Percentiles rank a stretch among this genome's conserved stretches.
These are phyloP conservation scores for Ptychoptera albimana DNA, from an alignment of 2,888 invertebrate genomes.

Conservation along the genomic window DNA sequence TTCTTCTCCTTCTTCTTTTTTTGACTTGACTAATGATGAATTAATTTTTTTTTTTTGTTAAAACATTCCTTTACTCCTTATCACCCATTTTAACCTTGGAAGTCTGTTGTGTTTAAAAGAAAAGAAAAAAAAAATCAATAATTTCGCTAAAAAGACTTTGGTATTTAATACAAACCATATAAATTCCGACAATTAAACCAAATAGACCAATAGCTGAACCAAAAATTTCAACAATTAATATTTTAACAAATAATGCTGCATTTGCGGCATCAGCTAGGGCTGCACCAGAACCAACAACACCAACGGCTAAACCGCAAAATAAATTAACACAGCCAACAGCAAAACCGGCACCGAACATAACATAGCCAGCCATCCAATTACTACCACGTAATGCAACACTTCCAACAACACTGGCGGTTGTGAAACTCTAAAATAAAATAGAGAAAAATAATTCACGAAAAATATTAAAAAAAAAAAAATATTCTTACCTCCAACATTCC, in stretches of 20 bases:
- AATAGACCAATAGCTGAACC: slow-evolving; percentile 98
- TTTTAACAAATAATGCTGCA: slow-evolving; percentile 89
- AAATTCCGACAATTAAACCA: slow-evolving; percentile 95
- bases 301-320: slow-evolving; percentile 83
- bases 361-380: slow-evolving; percentile 77
- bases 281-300: slow-evolving; percentile 97
- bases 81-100: slow-evolving; percentile 67
- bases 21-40: too few species aligned
- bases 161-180: slow-evolving; percentile 38
- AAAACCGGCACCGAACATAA: slow-evolving; percentile 92
- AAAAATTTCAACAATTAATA: slow-evolving; percentile 97
- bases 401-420: slow-evolving; percentile 29
- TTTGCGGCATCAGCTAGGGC: slow-evolving; percentile 97
- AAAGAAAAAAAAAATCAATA: background rate
- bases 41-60: too few species aligned
- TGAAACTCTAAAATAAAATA: slow-evolving; percentile 25
- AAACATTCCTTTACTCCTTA: slow-evolving; percentile 27
- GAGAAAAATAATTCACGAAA: slow-evolving; percentile 12
- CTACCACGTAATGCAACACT: slow-evolving; percentile 33
- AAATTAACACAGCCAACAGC: slow-evolving; percentile 92
- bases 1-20: too few species aligned
- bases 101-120: slow-evolving; percentile 23
- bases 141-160: slow-evolving; percentile 18
- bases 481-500: slow-evolving; percentile 46
- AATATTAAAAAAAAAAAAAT: background rate